These are phyloP conservation scores for Himalopsyche tibetana DNA, from an alignment of 2,888 invertebrate species.

Conservation along the genomic window DNA sequence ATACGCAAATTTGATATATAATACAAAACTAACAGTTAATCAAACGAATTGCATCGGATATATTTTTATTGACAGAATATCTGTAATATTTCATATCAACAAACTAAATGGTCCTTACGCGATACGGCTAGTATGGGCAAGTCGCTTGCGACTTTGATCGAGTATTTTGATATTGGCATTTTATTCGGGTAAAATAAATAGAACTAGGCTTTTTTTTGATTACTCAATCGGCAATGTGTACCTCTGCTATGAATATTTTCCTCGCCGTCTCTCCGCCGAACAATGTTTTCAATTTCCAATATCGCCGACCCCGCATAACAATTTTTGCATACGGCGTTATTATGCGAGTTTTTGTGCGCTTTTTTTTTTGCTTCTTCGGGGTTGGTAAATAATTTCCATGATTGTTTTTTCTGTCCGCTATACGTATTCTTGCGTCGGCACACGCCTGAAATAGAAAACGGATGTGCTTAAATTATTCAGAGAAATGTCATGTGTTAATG, in stretches of 20 bases:
- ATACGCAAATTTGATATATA: too few species aligned
- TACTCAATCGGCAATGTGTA: slow-evolving; percentile 12
- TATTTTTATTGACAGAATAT: too few species aligned
- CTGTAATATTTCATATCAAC: too few species aligned
- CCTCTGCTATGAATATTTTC: not conserved
- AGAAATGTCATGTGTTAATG: slow-evolving; percentile 20
- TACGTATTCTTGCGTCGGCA: not conserved
- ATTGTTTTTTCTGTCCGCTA: not conserved
- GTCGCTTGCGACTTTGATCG: not conserved
- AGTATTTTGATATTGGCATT: slow-evolving; percentile 36
- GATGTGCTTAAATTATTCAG: slow-evolving; percentile 33
- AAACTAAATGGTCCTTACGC: too few species aligned
- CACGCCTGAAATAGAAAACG: slow-evolving; percentile 18
- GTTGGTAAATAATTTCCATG: not conserved
- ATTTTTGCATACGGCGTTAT: not conserved
- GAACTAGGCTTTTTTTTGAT: not conserved
- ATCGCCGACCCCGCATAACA: not conserved
- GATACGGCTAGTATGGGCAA: not conserved
- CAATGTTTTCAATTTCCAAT: slow-evolving; percentile 31
- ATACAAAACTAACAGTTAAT: too few species aligned
- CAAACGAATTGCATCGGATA: too few species aligned
- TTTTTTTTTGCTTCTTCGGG: not conserved
- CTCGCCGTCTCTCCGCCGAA: not conserved
- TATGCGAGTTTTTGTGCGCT: not conserved
- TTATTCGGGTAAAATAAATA: not conserved